Conservation (phyloP, 1,140 invertebrate species). For the Formica selysi region DNA sequence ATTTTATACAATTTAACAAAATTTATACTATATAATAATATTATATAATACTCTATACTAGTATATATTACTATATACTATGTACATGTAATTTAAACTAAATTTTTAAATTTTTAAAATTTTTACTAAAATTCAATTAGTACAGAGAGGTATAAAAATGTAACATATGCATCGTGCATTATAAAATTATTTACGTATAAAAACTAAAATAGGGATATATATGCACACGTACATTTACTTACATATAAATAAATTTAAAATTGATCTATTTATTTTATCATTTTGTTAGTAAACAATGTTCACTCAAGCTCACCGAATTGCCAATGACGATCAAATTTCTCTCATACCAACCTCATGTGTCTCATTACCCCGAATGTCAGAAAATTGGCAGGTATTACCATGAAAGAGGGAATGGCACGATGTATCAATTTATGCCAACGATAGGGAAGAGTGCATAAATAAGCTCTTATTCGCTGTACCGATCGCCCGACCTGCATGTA, state of each 20-base stretch:
- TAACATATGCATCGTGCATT: background rate
- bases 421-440: slow-evolving; percentile 47
- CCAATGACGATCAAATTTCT: background rate
- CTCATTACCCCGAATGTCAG: slow-evolving; percentile 32
- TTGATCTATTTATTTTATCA: background rate
- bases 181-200: background rate
- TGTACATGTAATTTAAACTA: too few relatives aligned
- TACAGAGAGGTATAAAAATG: background rate
- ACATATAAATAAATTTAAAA: background rate
- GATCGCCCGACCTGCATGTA: background rate
- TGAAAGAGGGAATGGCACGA: background rate
- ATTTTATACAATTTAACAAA: too few relatives aligned
- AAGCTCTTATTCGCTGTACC: background rate
- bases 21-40: too few relatives aligned
- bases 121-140: background rate
- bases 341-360: background rate
- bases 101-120: too few relatives aligned
- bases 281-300: background rate
- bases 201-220: background rate
- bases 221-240: background rate
- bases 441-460: slow-evolving; percentile 51
- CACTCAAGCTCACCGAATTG: background rate
- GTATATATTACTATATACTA: too few relatives aligned
- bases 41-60: too few relatives aligned
- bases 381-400: slow-evolving; percentile 8